Conservation (phyloP, 2,113 vertebrate species). For the Heteronetta atricapilla region DNA sequence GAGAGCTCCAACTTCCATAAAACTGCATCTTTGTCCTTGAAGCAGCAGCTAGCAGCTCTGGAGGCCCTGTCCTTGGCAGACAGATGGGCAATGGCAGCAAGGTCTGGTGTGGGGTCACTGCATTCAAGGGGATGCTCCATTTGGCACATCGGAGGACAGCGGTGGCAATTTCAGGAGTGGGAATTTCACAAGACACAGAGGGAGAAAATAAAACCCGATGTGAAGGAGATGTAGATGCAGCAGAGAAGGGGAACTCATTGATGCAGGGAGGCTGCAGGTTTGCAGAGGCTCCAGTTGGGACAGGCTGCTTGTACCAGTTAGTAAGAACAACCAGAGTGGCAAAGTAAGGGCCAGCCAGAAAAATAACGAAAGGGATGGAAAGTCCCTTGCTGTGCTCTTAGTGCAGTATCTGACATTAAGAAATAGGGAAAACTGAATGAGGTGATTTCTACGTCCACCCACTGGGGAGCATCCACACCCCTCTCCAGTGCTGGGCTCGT, state of each 20-base stretch:
- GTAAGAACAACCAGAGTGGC: not conserved
- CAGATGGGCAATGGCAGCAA: not conserved
- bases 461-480: not conserved
- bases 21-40: not conserved
- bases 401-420: not conserved
- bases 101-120: not conserved
- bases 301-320: not conserved
- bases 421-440: not conserved
- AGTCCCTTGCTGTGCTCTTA: not conserved
- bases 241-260: not conserved
- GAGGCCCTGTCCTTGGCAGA: not conserved
- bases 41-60: not conserved
- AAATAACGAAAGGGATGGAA: not conserved
- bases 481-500: not conserved
- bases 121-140: not conserved
- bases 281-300: not conserved
- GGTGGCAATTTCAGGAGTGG: not conserved
- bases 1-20: not conserved
- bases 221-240: not conserved
- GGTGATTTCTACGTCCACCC: not conserved
- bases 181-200: not conserved
- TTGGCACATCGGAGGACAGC: not conserved
- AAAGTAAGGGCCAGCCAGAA: not conserved
- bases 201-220: not conserved
- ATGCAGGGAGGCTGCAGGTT: not conserved